Evolutionary conservation across 2,888 invertebrate species (phyloP), one percentile per base, ranked within the genome.

Genomic region (Ophion costatus): DNA sequence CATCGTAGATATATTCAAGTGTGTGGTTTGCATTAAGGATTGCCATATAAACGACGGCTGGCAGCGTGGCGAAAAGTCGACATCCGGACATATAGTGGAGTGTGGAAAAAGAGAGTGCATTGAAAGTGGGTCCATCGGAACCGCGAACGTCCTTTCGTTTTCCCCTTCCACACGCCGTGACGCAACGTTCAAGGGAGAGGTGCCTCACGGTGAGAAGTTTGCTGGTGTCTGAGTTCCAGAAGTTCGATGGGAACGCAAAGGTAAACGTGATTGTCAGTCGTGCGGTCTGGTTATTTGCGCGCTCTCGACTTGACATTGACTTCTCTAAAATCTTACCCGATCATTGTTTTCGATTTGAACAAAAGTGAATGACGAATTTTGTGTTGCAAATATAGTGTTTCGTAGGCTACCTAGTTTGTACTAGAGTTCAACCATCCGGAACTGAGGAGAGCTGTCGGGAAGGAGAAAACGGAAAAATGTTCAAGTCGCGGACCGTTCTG

Each of bases 61-160:
- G 64, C 64, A 59, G 71, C 29, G 56, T 70, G 24, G 66, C 66
- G 42, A 59, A 86, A 83, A 80, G 76, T 73, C 61, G 24, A 83
- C 63, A 57, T 73, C 69, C 56, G 74, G 63, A 59, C 77, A 74
- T 71, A 63, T 70, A 57, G 66, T 45, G 74, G 22, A n/a, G 75
- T 70, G 80, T 69, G 59, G 74, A 67, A 69, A 81, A 74, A 61
- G 42, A 24, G 24, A 75, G 78, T 51, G 51, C 51, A 51, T 17
- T 83, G 86, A 76, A 87, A 87, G 85, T 86, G 84, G 87, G 87
- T 64, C 87, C 85, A 64, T 71, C 71, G 81, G 81, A 69, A 59
- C 71, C 76, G 70, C 76, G 75, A 77, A 84, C 83, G 87, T 87
- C 86, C 87, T 85, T 87, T 87, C 87, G 76, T 81, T 81, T 86